These are phyloP conservation scores for Camelus bactrianus DNA, from an alignment of 2,113 vertebrate species.

Conservation along the genomic window DNA sequence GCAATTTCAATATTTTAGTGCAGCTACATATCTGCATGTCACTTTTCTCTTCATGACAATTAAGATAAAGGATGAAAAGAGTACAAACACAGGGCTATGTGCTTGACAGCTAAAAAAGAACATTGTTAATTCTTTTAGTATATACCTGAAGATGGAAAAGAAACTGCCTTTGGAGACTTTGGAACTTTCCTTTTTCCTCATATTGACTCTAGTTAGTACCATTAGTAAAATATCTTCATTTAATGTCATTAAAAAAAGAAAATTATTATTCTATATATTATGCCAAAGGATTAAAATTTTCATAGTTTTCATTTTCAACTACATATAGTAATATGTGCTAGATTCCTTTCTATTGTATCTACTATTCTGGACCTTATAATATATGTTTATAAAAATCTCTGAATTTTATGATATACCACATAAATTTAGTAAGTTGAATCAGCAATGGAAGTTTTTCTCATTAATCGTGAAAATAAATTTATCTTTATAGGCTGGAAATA, in stretches of 20 bases:
- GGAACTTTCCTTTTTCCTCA: background rate
- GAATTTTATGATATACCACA: no score
- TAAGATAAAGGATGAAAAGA: background rate
- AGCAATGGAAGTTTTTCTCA: no score
- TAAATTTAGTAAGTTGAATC: no score
- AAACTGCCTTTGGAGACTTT: background rate
- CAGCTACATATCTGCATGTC: background rate
- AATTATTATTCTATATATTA: background rate
- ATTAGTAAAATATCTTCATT: background rate
- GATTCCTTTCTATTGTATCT: background rate
- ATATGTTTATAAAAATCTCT: background rate
- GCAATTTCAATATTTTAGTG: no score
- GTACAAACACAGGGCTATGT: background rate
- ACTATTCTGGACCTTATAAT: background rate
- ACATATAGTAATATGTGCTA: background rate
- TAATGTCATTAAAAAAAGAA: background rate
- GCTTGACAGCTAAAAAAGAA: background rate
- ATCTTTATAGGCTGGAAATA: background rate
- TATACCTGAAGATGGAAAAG: background rate
- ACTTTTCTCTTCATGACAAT: background rate
- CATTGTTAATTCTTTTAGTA: background rate
- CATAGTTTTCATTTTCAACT: background rate
- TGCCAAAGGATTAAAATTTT: background rate
- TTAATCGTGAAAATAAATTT: background rate
- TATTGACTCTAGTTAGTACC: background rate